Evolutionary conservation across 2,113 vertebrate species (phyloP), one percentile per base, ranked within the genome.

Genomic region (Pontoporia blainvillei): DNA sequence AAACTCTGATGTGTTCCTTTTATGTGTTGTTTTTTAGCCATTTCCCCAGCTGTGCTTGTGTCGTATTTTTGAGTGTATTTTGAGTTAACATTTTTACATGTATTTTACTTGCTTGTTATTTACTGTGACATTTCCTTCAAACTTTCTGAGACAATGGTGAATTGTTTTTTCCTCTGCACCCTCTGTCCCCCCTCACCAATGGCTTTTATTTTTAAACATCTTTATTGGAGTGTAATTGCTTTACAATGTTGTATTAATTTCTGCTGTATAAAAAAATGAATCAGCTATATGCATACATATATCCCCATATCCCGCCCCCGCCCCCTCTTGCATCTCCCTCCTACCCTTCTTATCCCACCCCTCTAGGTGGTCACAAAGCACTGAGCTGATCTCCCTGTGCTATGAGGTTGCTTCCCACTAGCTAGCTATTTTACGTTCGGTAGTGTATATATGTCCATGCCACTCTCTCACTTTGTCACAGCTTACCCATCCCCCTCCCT

Each of bases 231-330:
- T 52, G 6, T 52, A 52, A 52, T 52, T 52, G 52, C 52, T 18
- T 52, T 52, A 52, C 15, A 52, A 6, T 17, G 15, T 0, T 2
- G 52, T 52, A 15, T 18, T 17, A 52, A 15, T 1, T 52, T 52
- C 52, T 52, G 52, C 52, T 52, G 15, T 52, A 18, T 52, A 52
- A 52, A 15, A 52, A 52, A 52, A 15, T 52, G 52, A 52, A 52
- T 52, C 52, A 52, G 52, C 52, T 6, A 1, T 52, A 52, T 0
- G 0, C 0, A 52, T 18, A 52, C 15, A 52, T 52, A 6, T 0
- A 18, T 17, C 52, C 52, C 52, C 52, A 52, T 6, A 52, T 6
- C 52, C 5, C 5, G 3, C 4, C 4, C 49, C 13, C 44, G 8
- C 15, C 17, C 52, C 15, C 15, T 52, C 52, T 52, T 52, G 49